Base-by-base conservation (phyloP, 2,888 invertebrate species). In the Cyrtodaria siliqua region DNA sequence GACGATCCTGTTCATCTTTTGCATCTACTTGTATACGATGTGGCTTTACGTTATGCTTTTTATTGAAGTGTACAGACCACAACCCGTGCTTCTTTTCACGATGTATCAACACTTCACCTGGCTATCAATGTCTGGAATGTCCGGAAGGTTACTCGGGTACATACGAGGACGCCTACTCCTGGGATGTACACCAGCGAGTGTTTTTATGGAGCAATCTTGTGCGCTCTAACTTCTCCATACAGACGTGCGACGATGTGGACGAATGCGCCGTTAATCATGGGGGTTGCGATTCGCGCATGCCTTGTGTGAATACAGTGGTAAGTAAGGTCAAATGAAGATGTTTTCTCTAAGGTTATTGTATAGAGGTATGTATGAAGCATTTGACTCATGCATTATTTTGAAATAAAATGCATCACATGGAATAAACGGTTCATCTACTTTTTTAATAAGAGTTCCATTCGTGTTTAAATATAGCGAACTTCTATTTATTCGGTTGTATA, bases 271-370 rank as follows among this genome's bases (percentile, higher is more conserved):
- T 64, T 0, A 76, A 89, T 53, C 86, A 89, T 69, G 88, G 88
- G 2, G 87, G 88, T 16, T 90, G 90, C 83, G 88, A 90, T 63
- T 27, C 75, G 0, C 81, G 87, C 44, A 73, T 87, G 49, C 80
- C 79, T 29, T 90, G 90, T 77, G 62, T 80, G n/a, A 90, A 90
- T 68, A 89, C 89, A 20, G 57, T 77, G 18, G 90, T 89, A 79
- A 79, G 89, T 82, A 33, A n/a, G n/a, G n/a, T n/a, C n/a, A n/a
- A n/a, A n/a, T n/a, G n/a, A n/a, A n/a, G n/a, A n/a, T n/a, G n/a
- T n/a, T n/a, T n/a, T n/a, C n/a, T n/a, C n/a, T n/a, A n/a, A n/a
- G n/a, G n/a, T n/a, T n/a, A n/a, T n/a, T n/a, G n/a, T n/a, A n/a
- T n/a, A n/a, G n/a, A n/a, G n/a, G n/a, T n/a, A n/a, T n/a, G n/a